These are phyloP conservation scores for Morone saxatilis DNA, from an alignment of 2,113 vertebrate genomes.

Conservation along the genomic window DNA sequence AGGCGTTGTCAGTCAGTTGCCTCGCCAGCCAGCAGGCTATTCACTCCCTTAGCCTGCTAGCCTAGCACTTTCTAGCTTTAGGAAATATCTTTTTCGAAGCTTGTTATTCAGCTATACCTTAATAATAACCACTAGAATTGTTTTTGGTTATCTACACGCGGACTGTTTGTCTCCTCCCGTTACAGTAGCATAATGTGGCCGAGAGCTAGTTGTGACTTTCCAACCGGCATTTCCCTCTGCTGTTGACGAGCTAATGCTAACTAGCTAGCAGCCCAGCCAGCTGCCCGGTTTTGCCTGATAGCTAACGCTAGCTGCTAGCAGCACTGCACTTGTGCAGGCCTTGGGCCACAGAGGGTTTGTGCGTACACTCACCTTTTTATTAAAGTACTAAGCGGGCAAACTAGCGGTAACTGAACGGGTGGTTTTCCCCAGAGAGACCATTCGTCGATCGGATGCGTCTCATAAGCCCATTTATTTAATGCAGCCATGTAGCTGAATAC, in stretches of 20 bases:
- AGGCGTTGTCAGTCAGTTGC: conserved; percentile 82
- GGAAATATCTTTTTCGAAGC: conserved; percentile 62
- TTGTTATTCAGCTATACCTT: not conserved
- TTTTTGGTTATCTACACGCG: not conserved
- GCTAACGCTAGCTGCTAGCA: conserved; percentile 58
- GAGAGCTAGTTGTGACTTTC: conserved; percentile 71
- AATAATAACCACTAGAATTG: rapidly evolving
- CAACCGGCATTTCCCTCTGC: conserved; percentile 79
- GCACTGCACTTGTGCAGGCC: conserved; percentile 61
- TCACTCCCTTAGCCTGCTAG: conserved; percentile 77
- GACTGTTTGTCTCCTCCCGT: not conserved
- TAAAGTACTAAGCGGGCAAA: conserved; percentile 39
- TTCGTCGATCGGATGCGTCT: not conserved
- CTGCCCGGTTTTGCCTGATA: conserved; percentile 58
- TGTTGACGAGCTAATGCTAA: conserved; percentile 75
- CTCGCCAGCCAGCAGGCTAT: conserved; percentile 79
- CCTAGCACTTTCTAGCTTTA: conserved; percentile 77
- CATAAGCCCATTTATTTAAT: not conserved
- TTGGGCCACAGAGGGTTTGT: conserved; percentile 50
- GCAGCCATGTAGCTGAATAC: conserved; percentile 3
- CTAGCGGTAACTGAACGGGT: not conserved
- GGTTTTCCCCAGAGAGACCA: not conserved
- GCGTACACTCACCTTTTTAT: conserved; percentile 43
- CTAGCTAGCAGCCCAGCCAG: conserved; percentile 53
- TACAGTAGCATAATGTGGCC: not conserved